A percentile compares a stretch with the other conserved stretches of the same genome.
Conservation (phyloP, 2,797 vertebrate genomes). For the Mus caroli region DNA sequence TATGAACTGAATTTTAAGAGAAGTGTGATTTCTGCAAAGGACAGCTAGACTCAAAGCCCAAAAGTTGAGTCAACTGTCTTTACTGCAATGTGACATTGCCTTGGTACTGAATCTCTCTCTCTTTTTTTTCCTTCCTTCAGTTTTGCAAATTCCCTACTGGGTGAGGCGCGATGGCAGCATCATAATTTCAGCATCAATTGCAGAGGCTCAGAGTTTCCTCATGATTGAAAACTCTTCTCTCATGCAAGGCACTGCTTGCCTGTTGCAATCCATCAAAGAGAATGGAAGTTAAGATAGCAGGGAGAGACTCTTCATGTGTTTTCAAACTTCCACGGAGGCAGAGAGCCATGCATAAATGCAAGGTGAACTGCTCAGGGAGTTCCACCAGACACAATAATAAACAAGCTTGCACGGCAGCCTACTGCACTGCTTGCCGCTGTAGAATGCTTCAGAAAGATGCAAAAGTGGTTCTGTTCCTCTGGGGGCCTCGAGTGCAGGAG, state of each 20-base stretch:
- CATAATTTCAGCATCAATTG: conserved; percentile 78
- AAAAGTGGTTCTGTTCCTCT: conserved; percentile 38
- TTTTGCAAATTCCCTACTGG: conserved; percentile 76
- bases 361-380: conserved; percentile 63
- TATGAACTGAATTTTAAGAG: conserved; percentile 54
- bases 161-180: conserved; percentile 68
- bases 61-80: conserved; percentile 56
- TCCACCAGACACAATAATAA: background rate
- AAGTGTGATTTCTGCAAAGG: conserved; percentile 19
- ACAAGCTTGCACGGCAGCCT: conserved; percentile 9
- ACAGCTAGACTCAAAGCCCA: conserved; percentile 55
- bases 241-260: conserved; percentile 45
- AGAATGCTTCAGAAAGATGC: conserved; percentile 65
- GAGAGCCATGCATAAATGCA: conserved; percentile 66
- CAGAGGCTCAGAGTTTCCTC: conserved; percentile 75
- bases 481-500: background rate
- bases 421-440: conserved; percentile 60
- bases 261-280: conserved; percentile 74
- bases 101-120: conserved; percentile 47
- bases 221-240: conserved; percentile 80
- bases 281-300: conserved; percentile 62
- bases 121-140: background rate
- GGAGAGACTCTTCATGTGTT: conserved; percentile 69
- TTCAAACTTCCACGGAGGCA: conserved; percentile 68
- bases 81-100: conserved; percentile 64